A percentile compares a stretch with the other conserved stretches of the same genome.
These are phyloP conservation scores for Malacoctenus gilli DNA, from an alignment of 2,797 vertebrate species.

Conservation along the genomic window DNA sequence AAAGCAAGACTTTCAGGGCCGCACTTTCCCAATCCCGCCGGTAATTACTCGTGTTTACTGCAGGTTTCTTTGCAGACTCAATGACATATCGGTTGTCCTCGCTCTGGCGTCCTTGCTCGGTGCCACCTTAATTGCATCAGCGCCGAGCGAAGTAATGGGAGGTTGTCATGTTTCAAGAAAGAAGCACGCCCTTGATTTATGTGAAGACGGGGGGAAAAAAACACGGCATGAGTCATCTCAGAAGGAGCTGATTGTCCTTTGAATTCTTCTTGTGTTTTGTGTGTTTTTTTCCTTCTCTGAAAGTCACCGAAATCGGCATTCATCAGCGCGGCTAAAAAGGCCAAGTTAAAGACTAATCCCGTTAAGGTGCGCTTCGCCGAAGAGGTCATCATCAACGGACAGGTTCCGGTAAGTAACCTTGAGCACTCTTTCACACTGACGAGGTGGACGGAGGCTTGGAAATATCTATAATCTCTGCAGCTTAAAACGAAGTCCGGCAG, in stretches of 20 bases:
- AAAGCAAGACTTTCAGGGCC: conserved; percentile 25
- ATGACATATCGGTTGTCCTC: conserved; percentile 36
- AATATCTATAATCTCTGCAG: too few species aligned
- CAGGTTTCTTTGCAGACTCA: conserved; percentile 46
- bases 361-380: conserved; percentile 98
- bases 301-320: conserved; percentile 99
- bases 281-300: conserved; percentile 23
- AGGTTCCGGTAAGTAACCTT: conserved; percentile 91
- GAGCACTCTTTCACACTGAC: conserved; percentile 8
- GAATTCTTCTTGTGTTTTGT: conserved; percentile 10
- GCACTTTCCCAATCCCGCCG: conserved; percentile 36
- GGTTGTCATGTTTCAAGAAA: conserved; percentile 46
- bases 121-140: conserved; percentile 49
- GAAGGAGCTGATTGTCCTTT: conserved; percentile 38
- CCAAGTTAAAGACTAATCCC: conserved; percentile 98
- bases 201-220: conserved; percentile 22
- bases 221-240: conserved; percentile 36
- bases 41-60: conserved; percentile 64
- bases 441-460: too few species aligned
- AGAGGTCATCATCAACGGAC: conserved; percentile 98
- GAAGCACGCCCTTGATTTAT: conserved; percentile 47
- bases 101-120: conserved; percentile 29
- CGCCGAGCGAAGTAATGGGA: conserved; percentile 32
- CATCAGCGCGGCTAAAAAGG: conserved; percentile 99
- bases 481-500: too few species aligned